Evolutionary conservation across 2,113 vertebrate genomes (phyloP), one percentile per base, ranked within the genome.

Genomic region (Hymenochirus boettgeri): DNA sequence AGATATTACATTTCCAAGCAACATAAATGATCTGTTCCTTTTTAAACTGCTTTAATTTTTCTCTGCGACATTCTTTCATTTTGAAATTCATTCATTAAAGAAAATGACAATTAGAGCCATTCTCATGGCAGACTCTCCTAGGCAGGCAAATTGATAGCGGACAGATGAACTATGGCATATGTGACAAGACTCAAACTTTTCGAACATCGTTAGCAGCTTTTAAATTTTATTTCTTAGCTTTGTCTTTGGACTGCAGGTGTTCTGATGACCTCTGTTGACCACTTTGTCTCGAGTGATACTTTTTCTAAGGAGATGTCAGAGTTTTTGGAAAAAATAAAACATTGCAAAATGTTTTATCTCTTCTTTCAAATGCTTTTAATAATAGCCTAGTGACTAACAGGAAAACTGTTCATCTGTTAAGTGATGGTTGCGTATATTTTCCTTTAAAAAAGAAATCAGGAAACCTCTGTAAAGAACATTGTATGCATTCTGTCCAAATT

Each of bases 121-220:
- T 23, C 18, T 22, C 5, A 5, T 10, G 12, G 1, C 18, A 22
- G 19, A 7, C 5, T 48, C 4, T 48, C 19, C 10, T 5, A 48
- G 46, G 5, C 18, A 23, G 18, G 19, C 21, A 23, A 48, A 48
- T 19, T 48, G 2, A 48, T 48, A 52, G 10, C 19, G 51, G 47
- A 62, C 26, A 51, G 47, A 18, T 62, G 60, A 62, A 50, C 60
- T 62, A 47, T 61, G 42, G 39, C 58, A 46, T 29, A 61, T 19
- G 42, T 48, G 42, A 61, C 42, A 61, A 62, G 37, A 62, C 7
- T 24, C 17, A 35, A 62, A 27, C 7, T 7, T 35, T 37, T 62
- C 37, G 46, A 13, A 47, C 18, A 24, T 23, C 27, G 37, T 62
- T 62, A 62, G 25, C 47, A 35, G 19, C 42, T 27, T 51, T n/a